These are phyloP conservation scores for Plecturocebus donacophilus DNA, from an alignment of 2,113 vertebrate genomes.

Conservation along the genomic window DNA sequence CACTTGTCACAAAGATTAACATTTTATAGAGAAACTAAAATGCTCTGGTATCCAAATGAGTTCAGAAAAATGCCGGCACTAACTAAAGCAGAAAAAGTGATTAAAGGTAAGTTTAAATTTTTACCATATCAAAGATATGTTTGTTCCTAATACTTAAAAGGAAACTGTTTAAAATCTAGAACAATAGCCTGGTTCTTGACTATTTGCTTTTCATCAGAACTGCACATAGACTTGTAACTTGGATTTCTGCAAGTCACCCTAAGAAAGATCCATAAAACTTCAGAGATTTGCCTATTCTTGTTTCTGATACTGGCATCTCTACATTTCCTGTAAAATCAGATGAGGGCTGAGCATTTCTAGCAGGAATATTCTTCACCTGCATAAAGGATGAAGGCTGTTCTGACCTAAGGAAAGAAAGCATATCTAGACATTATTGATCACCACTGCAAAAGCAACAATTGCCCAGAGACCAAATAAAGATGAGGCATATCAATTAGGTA, in stretches of 20 bases:
- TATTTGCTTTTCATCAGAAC: background rate
- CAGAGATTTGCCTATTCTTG: background rate
- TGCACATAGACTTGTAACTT: background rate
- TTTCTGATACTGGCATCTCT: background rate
- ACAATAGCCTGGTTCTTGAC: background rate
- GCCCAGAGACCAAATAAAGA: background rate
- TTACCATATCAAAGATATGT: background rate
- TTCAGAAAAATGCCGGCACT: background rate
- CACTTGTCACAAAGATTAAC: constrained; percentile 11
- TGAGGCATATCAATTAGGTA: background rate
- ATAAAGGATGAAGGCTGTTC: background rate
- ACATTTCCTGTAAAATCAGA: background rate
- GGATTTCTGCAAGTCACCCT: background rate
- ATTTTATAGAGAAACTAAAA: background rate
- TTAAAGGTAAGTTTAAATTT: background rate
- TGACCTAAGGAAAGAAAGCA: background rate
- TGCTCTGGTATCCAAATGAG: background rate
- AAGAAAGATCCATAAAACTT: background rate
- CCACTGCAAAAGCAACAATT: background rate
- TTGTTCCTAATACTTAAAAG: background rate
- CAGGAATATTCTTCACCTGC: background rate
- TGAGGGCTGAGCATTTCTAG: background rate
- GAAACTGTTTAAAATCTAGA: background rate
- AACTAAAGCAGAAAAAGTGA: background rate
- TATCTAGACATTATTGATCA: background rate